A percentile compares a stretch with the other conserved stretches of the same genome.
These are phyloP conservation scores for Notarius quadriscutis DNA, from an alignment of 2,113 vertebrate genomes.

Conservation along the genomic window DNA sequence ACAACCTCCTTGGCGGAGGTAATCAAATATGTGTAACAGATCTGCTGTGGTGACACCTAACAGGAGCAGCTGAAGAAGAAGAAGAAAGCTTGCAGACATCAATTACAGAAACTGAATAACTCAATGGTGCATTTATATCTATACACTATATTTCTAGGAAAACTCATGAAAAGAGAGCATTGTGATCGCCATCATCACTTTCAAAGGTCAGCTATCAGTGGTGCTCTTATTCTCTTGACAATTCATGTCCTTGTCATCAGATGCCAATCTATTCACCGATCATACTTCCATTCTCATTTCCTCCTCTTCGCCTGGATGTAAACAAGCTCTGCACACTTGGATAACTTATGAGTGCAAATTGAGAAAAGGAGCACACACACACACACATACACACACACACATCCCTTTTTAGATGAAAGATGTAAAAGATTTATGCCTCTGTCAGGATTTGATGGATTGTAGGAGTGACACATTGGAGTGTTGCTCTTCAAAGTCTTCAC, in stretches of 20 bases:
- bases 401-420: neutral
- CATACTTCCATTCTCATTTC: slow-evolving; percentile 2
- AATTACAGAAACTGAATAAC: neutral
- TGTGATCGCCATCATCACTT: slow-evolving; percentile 19
- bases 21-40: no score
- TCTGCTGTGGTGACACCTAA: no score
- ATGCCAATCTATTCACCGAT: slow-evolving; percentile 17
- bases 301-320: neutral
- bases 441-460: slow-evolving; percentile 8
- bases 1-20: no score
- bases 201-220: slow-evolving; percentile 24
- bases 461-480: slow-evolving; percentile 3
- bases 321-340: slow-evolving; percentile 11
- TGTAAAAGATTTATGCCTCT: slow-evolving; percentile 13
- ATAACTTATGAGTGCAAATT: neutral
- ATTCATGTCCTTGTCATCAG: slow-evolving; percentile 4
- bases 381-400: slow-evolving; percentile 10
- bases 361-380: neutral
- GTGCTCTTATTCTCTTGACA: slow-evolving; percentile 15
- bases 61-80: no score
- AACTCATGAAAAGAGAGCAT: neutral
- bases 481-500: neutral
- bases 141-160: neutral
- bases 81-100: neutral
- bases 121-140: neutral